These are phyloP conservation scores for Gasterosteus nipponicus DNA, from an alignment of 2,113 vertebrate species.

Conservation along the genomic window DNA sequence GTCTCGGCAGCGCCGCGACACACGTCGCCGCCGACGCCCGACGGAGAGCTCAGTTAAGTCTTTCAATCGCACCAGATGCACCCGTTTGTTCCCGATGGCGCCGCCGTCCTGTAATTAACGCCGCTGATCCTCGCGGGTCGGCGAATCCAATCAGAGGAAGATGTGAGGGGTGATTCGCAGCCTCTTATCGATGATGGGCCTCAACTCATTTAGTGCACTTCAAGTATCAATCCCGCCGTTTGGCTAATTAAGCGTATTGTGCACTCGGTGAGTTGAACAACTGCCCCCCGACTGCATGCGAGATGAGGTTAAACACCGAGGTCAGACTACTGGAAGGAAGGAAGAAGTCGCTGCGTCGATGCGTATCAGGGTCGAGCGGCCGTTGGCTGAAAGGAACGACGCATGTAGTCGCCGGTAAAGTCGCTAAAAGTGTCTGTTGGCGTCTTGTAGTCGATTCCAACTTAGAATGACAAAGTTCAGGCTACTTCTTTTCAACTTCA, in stretches of 20 bases:
- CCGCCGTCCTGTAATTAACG: conserved; percentile 75
- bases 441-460: too few species aligned
- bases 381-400: too few species aligned
- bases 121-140: conserved; percentile 67
- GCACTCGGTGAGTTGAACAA: conserved; percentile 39
- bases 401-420: not conserved
- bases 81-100: conserved; percentile 69
- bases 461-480: too few species aligned
- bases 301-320: conserved; percentile 16
- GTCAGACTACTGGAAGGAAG: not conserved
- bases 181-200: conserved; percentile 74
- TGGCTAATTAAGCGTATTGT: conserved; percentile 65
- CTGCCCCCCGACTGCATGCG: conserved; percentile 31
- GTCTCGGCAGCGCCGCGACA: conserved; percentile 20
- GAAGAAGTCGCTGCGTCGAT: too few species aligned
- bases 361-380: too few species aligned
- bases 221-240: conserved; percentile 71
- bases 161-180: conserved; percentile 66
- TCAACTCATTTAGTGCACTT: conserved; percentile 73
- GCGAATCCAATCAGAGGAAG: conserved; percentile 72
- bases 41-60: conserved; percentile 59
- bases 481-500: too few species aligned
- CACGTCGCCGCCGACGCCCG: conserved; percentile 61
- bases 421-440: not conserved
- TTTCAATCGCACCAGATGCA: conserved; percentile 67